Evolutionary conservation across 2,113 vertebrate genomes (phyloP), one percentile per base, ranked within the genome.

Genomic region (Hiodon tergisus): DNA sequence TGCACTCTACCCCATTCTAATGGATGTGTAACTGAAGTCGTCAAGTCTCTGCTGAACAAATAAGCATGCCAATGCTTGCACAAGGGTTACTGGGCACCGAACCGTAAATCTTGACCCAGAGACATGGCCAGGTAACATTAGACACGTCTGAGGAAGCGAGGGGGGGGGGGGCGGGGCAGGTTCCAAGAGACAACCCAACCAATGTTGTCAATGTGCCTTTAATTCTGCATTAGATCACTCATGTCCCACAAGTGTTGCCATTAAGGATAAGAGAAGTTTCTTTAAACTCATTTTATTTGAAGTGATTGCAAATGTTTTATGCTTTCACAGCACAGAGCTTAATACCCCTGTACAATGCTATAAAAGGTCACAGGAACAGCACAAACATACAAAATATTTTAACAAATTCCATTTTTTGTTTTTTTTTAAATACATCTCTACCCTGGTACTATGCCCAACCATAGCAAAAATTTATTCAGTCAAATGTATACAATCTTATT

Each of bases 401-500:
- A 89, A 86, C 89, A 92, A 91, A 91, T 72, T 78, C 71, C 31
- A 31, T 31, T 31, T 31, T 31, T 31, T 31, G 31, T 31, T 31
- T 76, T 76, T 81, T 77, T 81, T 87, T 88, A 88, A 89, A 87
- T 88, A 89, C 82, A 83, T 87, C 67, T 81, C 79, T 79, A 84
- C 81, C 86, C 93, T 93, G 93, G 94, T 92, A 92, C 88, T 91
- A 87, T 90, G 85, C 90, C 92, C 92, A 89, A 93, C 90, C 89
- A 88, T 90, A 95, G 92, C 92, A 95, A 94, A 92, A 93, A 93
- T 85, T 89, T 82, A 91, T 88, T 92, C 81, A 84, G 86, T 90
- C 86, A 86, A 89, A 85, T 87, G 86, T 91, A 90, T 90, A 92
- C 90, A 93, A 89, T 92, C 86, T 91, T 91, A 96, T 97, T 96